Conservation (phyloP, 2,797 vertebrate genomes). For the Coreius guichenoti region DNA sequence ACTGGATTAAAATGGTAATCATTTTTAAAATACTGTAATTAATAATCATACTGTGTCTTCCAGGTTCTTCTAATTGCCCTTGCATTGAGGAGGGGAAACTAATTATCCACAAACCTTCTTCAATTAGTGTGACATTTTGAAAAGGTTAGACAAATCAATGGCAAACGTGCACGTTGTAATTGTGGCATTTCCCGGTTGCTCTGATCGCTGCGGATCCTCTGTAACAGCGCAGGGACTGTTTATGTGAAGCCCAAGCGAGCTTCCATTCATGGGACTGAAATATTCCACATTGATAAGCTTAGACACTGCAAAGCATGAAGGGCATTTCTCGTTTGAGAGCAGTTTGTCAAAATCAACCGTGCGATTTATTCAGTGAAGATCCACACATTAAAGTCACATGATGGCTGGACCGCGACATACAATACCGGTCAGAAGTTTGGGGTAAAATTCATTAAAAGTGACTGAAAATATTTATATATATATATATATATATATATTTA, state of each 20-base stretch:
- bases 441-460: background rate
- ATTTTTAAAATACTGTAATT: background rate
- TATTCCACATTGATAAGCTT: background rate
- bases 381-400: background rate
- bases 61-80: constrained; percentile 18
- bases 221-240: background rate
- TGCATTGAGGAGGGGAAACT: constrained; percentile 31
- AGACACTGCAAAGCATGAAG: background rate
- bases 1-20: background rate
- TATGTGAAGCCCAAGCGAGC: background rate
- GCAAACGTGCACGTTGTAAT: constrained; percentile 16
- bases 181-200: constrained; percentile 9
- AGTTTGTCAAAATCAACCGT: background rate
- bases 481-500: no score
- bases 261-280: background rate
- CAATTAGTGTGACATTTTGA: constrained; percentile 56
- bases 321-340: background rate
- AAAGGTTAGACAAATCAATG: constrained; percentile 58
- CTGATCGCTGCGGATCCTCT: background rate
- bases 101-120: constrained; percentile 44
- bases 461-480: background rate
- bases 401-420: background rate
- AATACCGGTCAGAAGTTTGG: background rate
- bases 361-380: background rate
- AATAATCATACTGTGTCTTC: constrained; percentile 7